phyloP scores from a whole-genome alignment of 2,888 invertebrate species.

The Psococerastis gibbosa region DNA sequence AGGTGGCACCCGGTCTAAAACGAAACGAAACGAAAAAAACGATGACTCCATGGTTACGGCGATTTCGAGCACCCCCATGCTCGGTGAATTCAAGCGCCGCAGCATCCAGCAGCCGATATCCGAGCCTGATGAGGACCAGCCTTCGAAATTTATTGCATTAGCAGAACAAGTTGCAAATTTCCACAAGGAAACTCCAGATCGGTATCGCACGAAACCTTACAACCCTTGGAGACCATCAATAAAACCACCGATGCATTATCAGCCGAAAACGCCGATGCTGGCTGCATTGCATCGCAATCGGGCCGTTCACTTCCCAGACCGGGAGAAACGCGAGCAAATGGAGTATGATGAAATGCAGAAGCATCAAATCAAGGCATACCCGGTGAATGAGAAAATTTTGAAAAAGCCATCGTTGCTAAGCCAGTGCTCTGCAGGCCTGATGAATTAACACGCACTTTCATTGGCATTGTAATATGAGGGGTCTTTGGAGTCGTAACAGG shows the following conservation, averaged over 20 bases:
- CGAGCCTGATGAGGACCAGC: no score
- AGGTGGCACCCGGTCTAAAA: no score
- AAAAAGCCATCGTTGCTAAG: conserved; percentile 28
- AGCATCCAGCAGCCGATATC: neutral
- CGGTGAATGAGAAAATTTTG: conserved; percentile 39
- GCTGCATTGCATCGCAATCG: neutral
- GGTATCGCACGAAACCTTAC: conserved; percentile 2
- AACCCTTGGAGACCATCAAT: neutral
- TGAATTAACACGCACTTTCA: no score
- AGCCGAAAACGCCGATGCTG: conserved; percentile 2
- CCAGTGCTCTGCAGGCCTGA: no score
- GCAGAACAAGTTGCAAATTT: conserved; percentile 4
- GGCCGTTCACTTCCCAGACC: neutral
- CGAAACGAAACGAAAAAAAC: no score
- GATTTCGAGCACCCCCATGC: neutral
- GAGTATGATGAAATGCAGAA: conserved; percentile 4
- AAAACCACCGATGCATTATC: neutral
- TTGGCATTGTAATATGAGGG: conserved; percentile 9
- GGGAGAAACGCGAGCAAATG: neutral
- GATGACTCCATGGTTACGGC: neutral
- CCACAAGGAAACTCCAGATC: conserved; percentile 8
- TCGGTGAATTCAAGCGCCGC: neutral
- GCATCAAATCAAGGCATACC: conserved; percentile 44
- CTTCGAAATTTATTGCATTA: neutral
- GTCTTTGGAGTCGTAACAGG: conserved; percentile 16